Evolutionary conservation across 1,140 invertebrate genomes (phyloP).

Genomic region (Hyphantria cunea): DNA sequence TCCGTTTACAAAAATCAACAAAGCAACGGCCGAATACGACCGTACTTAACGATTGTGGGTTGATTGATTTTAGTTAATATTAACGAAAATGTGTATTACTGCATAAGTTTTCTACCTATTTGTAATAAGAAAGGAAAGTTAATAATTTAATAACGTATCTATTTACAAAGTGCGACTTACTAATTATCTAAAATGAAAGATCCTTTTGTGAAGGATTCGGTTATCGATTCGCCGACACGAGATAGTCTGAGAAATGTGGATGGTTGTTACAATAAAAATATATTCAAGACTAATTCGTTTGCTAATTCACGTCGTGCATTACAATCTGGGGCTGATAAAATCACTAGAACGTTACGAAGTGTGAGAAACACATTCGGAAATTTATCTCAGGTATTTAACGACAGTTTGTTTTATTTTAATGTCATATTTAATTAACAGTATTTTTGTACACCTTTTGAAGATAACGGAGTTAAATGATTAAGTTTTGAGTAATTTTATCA

Average conservation of each 20-base stretch:
- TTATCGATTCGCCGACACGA: constrained; percentile 67
- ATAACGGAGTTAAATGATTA: background rate
- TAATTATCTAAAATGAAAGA: constrained; percentile 63
- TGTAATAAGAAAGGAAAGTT: background rate
- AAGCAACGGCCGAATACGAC: constrained; percentile 29
- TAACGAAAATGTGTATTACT: constrained; percentile 30
- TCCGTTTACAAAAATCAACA: constrained; percentile 36
- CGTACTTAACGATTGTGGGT: constrained; percentile 9
- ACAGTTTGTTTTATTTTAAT: background rate
- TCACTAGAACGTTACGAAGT: constrained; percentile 69
- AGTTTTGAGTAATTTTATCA: too few relatives aligned
- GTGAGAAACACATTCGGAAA: constrained; percentile 73
- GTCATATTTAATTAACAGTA: constrained; percentile 16
- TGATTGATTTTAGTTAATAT: constrained; percentile 28
- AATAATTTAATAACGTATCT: constrained; percentile 9
- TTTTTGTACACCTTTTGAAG: too few relatives aligned
- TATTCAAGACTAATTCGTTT: constrained; percentile 70
- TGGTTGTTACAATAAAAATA: constrained; percentile 70
- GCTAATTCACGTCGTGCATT: constrained; percentile 73
- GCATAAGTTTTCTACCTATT: constrained; percentile 13
- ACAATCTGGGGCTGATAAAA: constrained; percentile 73
- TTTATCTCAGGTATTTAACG: constrained; percentile 59
- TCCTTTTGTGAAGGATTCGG: constrained; percentile 65
- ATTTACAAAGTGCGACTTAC: constrained; percentile 19
- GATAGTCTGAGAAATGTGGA: constrained; percentile 69